These are phyloP conservation scores for Dexiosoma caninum DNA, from an alignment of 2,888 invertebrate genomes.

Conservation along the genomic window DNA sequence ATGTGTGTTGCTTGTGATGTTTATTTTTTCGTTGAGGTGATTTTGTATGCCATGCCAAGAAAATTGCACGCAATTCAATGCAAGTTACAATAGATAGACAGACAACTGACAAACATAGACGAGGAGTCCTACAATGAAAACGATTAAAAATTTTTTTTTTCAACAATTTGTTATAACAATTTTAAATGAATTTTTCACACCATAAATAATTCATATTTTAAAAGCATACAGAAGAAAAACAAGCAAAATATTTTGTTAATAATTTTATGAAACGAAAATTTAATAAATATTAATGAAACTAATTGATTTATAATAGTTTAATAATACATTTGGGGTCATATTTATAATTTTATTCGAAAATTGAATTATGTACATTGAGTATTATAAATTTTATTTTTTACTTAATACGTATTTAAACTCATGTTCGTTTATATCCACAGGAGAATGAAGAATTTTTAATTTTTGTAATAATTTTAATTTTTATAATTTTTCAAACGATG, in stretches of 20 bases:
- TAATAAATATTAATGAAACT: constrained; percentile 57
- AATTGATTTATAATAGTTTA: constrained; percentile 58
- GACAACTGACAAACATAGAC: background rate
- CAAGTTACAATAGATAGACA: constrained; percentile 37
- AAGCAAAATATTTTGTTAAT: constrained; percentile 1
- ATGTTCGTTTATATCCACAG: too few relatives aligned
- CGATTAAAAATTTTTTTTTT: background rate
- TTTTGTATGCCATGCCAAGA: constrained; percentile 56
- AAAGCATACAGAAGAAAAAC: background rate
- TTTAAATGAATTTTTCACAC: constrained; percentile 51
- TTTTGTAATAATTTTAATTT: too few relatives aligned
- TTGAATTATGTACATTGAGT: background rate
- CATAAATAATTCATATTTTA: constrained; percentile 59
- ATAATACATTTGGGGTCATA: constrained; percentile 32
- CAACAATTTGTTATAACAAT: constrained; percentile 57
- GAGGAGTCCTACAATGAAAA: constrained; percentile 30
- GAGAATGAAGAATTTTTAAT: too few relatives aligned
- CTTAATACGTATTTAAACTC: too few relatives aligned
- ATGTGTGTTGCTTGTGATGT: constrained; percentile 12
- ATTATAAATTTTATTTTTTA: background rate
- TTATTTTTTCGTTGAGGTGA: constrained; percentile 24
- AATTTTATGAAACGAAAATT: background rate
- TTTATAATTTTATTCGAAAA: background rate
- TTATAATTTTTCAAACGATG: too few relatives aligned
- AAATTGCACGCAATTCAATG: constrained; percentile 59